Evolutionary conservation across 2,797 vertebrate genomes (phyloP).

Genomic region (Pangasius sanitwongsei): DNA sequence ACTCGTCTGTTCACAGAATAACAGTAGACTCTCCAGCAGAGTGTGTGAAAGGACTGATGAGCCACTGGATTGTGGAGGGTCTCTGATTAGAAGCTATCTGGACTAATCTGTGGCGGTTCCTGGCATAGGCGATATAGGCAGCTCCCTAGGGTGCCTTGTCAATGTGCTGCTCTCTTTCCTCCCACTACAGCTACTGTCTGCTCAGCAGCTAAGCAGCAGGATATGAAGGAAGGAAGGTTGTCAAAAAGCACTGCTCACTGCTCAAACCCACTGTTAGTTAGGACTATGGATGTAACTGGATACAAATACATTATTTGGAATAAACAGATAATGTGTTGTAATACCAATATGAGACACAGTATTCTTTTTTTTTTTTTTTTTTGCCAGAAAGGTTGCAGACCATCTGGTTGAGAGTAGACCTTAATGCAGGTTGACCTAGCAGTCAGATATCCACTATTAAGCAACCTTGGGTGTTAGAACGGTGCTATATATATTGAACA

Average conservation of each 20-base stretch:
- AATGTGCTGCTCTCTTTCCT: constrained; percentile 33
- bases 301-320: constrained; percentile 7
- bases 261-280: neutral
- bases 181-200: constrained; percentile 14
- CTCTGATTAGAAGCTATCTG: constrained; percentile 46
- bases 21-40: constrained; percentile 46
- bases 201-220: constrained; percentile 16
- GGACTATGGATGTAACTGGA: neutral
- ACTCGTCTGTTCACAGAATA: constrained; percentile 45
- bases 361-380: too few species aligned
- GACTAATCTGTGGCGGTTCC: constrained; percentile 42
- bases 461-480: neutral
- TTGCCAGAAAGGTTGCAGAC: neutral
- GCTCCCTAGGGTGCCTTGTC: constrained; percentile 18
- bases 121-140: constrained; percentile 22
- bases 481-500: neutral
- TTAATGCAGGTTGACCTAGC: neutral
- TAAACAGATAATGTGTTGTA: neutral
- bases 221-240: neutral
- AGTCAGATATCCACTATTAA: neutral
- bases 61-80: constrained; percentile 23
- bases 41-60: constrained; percentile 37
- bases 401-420: neutral
- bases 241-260: neutral
- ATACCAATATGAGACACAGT: neutral